Evolutionary conservation across 1,140 invertebrate genomes (phyloP), one percentile per base, ranked within the genome.

Genomic region (Caenorhabditis elegans): DNA sequence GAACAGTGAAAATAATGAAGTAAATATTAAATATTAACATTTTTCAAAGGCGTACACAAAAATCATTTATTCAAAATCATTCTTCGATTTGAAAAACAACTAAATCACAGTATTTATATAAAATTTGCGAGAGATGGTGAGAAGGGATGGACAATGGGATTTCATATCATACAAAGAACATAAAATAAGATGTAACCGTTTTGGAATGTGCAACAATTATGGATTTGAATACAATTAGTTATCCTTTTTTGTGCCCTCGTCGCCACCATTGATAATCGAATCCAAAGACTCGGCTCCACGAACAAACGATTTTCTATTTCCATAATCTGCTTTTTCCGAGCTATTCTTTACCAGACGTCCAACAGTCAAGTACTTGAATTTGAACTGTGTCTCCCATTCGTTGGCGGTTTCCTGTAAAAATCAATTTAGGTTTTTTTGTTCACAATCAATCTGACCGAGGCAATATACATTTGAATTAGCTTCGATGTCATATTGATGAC

Each of bases 361-460:
- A 2, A 83, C 82, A 47, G 65, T 83, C 19, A 55, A 31, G 36
- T 83, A 83, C 39, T 83, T 83, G 82, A 78, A 79, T 47, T 79
- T 83, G 77, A 83, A 79, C 15, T 79, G 55, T 22, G 78, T 51
- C 36, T 83, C 82, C 82, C 82, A 83, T 53, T 83, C 82, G 31
- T 70, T 47, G 24, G 82, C 82, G 34, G 76, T 75, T 51, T 83
- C 82, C 76, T 78, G 76, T 0, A 79, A 79, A 31, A 3, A 26
- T 11, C 3, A 39, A 10, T 8, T 34, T 79, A 26, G 15, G 15
- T 19, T 34, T 1, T 31, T 48, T n/a, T n/a, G n/a, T n/a, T n/a
- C n/a, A n/a, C n/a, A n/a, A n/a, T n/a, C n/a, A n/a, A n/a, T n/a
- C n/a, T n/a, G n/a, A n/a, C n/a, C n/a, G n/a, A n/a, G n/a, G n/a